These are phyloP conservation scores for Mantis religiosa DNA, from an alignment of 2,888 invertebrate species.

Conservation along the genomic window DNA sequence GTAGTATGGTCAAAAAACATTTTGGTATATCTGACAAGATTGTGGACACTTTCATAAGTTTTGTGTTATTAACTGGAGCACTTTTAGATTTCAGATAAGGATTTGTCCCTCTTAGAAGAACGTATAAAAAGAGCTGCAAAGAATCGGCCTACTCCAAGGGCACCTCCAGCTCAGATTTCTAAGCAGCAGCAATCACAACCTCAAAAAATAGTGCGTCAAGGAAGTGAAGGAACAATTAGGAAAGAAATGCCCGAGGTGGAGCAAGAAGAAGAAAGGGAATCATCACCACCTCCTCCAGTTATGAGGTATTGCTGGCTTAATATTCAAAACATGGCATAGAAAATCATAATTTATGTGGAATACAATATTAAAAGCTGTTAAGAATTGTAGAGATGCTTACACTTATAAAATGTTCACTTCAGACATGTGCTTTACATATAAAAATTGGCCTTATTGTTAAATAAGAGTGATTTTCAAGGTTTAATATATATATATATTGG, in stretches of 20 bases:
- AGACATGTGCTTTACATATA: too few relatives aligned
- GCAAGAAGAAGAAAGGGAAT: neutral
- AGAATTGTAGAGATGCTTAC: too few relatives aligned
- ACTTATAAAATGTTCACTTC: too few relatives aligned
- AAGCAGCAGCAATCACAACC: slow-evolving; percentile 40
- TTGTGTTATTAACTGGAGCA: neutral
- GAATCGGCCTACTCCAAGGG: slow-evolving; percentile 40
- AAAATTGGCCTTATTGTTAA: too few relatives aligned
- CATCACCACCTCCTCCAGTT: slow-evolving; percentile 5
- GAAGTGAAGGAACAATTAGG: slow-evolving; percentile 15
- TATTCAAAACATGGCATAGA: too few relatives aligned
- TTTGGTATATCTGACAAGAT: neutral
- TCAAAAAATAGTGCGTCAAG: slow-evolving; percentile 17
- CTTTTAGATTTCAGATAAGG: slow-evolving; percentile 82
- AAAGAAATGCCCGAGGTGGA: slow-evolving; percentile 1
- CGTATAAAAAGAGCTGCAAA: slow-evolving; percentile 88
- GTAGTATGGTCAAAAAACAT: neutral
- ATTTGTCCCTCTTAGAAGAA: slow-evolving; percentile 89
- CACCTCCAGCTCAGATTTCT: slow-evolving; percentile 45
- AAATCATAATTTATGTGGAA: too few relatives aligned
- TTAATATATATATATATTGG: too few relatives aligned
- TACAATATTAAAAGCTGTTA: too few relatives aligned
- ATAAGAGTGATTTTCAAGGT: too few relatives aligned
- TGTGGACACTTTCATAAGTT: neutral
- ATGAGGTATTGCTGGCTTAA: neutral